These are phyloP conservation scores for Drosophila neonasuta DNA, from an alignment of 2,888 invertebrate species.

Conservation along the genomic window DNA sequence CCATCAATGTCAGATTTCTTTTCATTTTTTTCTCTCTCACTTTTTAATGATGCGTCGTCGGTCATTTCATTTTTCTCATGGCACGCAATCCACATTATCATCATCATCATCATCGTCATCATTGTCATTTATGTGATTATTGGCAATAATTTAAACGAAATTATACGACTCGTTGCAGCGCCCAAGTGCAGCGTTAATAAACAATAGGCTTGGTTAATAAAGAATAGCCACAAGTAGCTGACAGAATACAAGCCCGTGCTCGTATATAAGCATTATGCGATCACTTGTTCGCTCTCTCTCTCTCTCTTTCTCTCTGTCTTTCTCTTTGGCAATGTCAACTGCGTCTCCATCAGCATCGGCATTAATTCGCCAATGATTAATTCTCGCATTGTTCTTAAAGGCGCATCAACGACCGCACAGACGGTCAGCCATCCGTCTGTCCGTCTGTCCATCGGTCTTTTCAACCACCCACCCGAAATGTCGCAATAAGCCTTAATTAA, in stretches of 20 bases:
- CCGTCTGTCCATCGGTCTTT: conserved; percentile 32
- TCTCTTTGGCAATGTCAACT: conserved; percentile 39
- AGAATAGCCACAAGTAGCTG: conserved; percentile 52
- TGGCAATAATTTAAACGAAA: conserved; percentile 49
- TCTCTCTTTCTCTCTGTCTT: background rate
- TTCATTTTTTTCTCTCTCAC: conserved; percentile 22
- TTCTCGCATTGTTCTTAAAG: conserved; percentile 62
- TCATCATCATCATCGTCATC: conserved; percentile 1
- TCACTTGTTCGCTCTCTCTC: background rate
- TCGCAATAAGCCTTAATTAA: conserved; percentile 72
- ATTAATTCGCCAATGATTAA: conserved; percentile 68
- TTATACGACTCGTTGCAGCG: conserved; percentile 34
- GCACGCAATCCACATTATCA: conserved; percentile 6
- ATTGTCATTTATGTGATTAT: conserved; percentile 38
- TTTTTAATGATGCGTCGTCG: conserved; percentile 1
- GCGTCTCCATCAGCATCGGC: conserved; percentile 37
- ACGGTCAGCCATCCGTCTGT: conserved; percentile 19
- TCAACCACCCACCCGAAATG: conserved; percentile 41
- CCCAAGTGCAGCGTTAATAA: conserved; percentile 53
- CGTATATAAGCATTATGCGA: conserved; percentile 42
- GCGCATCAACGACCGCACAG: conserved; percentile 67
- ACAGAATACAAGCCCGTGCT: conserved; percentile 37
- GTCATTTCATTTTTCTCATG: background rate
- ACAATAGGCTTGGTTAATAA: conserved; percentile 55
- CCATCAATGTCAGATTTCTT: conserved; percentile 53